These are phyloP conservation scores for Pseudococcus jackbeardsleyi DNA, from an alignment of 2,888 invertebrate species.

Conservation along the genomic window DNA sequence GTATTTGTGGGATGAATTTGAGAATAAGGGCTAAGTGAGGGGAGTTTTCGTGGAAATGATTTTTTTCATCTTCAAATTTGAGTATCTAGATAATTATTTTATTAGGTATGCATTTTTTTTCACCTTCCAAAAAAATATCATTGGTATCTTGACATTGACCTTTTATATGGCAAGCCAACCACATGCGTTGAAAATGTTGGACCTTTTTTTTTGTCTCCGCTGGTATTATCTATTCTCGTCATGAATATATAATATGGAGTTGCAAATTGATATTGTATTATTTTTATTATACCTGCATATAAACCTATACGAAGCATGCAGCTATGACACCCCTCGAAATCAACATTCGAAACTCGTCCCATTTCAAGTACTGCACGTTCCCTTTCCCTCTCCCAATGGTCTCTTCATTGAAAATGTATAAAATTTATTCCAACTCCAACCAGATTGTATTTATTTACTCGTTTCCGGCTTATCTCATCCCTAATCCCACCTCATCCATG, in stretches of 20 bases:
- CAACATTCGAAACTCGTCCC: constrained; percentile 28
- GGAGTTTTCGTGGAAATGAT: not conserved
- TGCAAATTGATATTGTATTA: constrained; percentile 12
- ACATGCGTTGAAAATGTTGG: not conserved
- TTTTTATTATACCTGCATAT: not conserved
- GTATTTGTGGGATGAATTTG: too few relatives aligned
- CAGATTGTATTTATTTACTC: constrained; percentile 54
- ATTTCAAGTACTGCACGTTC: constrained; percentile 20
- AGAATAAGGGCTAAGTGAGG: not conserved
- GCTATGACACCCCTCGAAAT: constrained; percentile 5
- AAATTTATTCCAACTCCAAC: constrained; percentile 51
- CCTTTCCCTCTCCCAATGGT: not conserved
- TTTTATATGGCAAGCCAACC: not conserved
- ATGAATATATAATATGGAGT: constrained; percentile 26
- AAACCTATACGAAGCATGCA: not conserved
- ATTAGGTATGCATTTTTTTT: not conserved
- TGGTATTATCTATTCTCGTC: not conserved
- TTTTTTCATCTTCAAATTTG: not conserved
- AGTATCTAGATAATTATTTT: not conserved
- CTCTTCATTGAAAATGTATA: not conserved
- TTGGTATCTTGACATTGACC: not conserved
- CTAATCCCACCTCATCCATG: constrained; percentile 36
- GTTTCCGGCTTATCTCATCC: constrained; percentile 52
- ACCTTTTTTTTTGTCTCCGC: not conserved
- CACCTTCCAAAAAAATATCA: not conserved